Evolutionary conservation across 2,113 vertebrate species (phyloP).

Genomic region (Onychorhynchus coronatus): DNA sequence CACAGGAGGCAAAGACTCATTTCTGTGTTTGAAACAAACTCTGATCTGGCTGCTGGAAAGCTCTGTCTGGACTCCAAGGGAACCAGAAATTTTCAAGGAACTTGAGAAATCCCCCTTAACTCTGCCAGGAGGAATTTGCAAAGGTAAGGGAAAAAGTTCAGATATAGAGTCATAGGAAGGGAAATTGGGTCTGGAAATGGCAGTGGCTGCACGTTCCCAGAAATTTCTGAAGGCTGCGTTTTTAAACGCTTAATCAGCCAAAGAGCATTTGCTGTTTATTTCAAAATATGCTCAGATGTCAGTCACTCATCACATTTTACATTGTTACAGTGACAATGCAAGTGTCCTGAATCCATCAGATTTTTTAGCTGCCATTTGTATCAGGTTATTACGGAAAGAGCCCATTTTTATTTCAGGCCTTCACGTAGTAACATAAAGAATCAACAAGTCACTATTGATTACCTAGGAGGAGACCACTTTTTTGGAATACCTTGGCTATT

Average conservation of each 20-base stretch:
- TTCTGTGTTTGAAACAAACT: background rate
- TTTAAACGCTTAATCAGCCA: background rate
- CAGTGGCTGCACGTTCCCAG: background rate
- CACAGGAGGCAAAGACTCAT: background rate
- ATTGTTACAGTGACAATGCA: background rate
- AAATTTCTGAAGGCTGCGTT: background rate
- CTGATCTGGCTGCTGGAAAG: background rate
- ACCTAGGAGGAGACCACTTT: background rate
- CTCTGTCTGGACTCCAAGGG: background rate
- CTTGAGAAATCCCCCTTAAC: background rate
- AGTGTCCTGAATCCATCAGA: background rate
- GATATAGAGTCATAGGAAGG: background rate
- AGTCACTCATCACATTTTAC: background rate
- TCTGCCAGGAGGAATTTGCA: background rate
- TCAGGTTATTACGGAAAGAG: background rate
- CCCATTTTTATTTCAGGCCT: background rate
- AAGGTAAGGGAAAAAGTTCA: background rate
- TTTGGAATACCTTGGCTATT: conserved; percentile 18
- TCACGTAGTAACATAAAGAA: background rate
- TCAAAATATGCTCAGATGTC: background rate
- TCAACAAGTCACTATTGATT: conserved; percentile 15
- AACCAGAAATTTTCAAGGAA: background rate
- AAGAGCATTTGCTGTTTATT: background rate
- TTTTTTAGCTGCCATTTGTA: background rate
- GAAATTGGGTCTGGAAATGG: background rate